Conservation (phyloP, 2,888 invertebrate species). For the Phania funesta region DNA sequence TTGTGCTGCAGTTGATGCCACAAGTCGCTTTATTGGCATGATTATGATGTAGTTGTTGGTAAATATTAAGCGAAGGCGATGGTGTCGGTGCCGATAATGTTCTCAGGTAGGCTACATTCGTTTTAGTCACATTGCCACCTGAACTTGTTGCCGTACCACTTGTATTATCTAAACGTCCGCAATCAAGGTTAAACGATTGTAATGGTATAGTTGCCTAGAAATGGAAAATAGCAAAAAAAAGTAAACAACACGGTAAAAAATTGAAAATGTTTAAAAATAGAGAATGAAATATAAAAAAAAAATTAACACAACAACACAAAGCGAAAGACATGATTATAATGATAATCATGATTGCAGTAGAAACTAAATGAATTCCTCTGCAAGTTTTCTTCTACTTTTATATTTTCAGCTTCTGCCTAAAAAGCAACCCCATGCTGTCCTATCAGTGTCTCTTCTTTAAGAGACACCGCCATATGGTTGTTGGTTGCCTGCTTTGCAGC, state of each 20-base stretch:
- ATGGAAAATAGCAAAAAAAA: slow-evolving; percentile 53
- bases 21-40: slow-evolving; percentile 51
- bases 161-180: slow-evolving; percentile 74
- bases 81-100: slow-evolving; percentile 77
- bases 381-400: slow-evolving; percentile 19
- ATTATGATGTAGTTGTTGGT: slow-evolving; percentile 66
- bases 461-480: slow-evolving; percentile 61
- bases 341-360: slow-evolving; percentile 44
- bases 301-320: slow-evolving; percentile 19
- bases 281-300: slow-evolving; percentile 43
- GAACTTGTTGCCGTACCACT: slow-evolving; percentile 68
- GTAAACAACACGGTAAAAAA: slow-evolving; percentile 5
- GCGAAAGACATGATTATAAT: slow-evolving; percentile 50
- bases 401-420: slow-evolving; percentile 52
- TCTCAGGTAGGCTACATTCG: slow-evolving; percentile 76
- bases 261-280: slow-evolving; percentile 49
- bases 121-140: slow-evolving; percentile 65
- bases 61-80: slow-evolving; percentile 68
- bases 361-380: slow-evolving; percentile 43
- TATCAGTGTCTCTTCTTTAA: slow-evolving; percentile 53
- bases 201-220: slow-evolving; percentile 80
- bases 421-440: slow-evolving; percentile 59
- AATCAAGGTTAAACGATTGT: slow-evolving; percentile 80
- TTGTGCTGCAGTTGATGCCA: slow-evolving; percentile 64
- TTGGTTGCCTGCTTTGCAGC: background rate